Percentiles rank a stretch among this genome's conserved stretches.
These are phyloP conservation scores for Hololepta plana DNA, from an alignment of 2,888 invertebrate genomes.

Conservation along the genomic window DNA sequence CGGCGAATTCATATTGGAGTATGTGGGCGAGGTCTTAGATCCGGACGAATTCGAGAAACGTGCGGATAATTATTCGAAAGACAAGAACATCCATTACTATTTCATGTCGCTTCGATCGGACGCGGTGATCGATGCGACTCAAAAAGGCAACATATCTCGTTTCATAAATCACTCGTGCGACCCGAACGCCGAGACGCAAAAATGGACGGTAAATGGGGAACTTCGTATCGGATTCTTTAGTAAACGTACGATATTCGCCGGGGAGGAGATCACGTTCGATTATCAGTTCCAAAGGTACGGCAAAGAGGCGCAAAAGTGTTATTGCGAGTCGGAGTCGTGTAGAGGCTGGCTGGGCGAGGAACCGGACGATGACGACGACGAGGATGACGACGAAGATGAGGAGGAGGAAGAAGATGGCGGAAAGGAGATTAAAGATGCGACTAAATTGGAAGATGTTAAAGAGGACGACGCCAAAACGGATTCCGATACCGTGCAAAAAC, in stretches of 20 bases:
- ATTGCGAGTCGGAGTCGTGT: slow-evolving; percentile 76
- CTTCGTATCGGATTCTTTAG: slow-evolving; percentile 95
- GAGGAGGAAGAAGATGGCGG: slow-evolving; percentile 25
- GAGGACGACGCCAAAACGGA: slow-evolving; percentile 32
- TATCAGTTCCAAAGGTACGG: slow-evolving; percentile 97
- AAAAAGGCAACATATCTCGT: slow-evolving; percentile 87
- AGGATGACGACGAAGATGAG: slow-evolving; percentile 33
- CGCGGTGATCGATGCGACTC: slow-evolving; percentile 89
- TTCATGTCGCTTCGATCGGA: slow-evolving; percentile 94
- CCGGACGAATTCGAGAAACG: slow-evolving; percentile 77
- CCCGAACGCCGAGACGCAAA: slow-evolving; percentile 96
- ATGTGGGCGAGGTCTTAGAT: slow-evolving; percentile 93
- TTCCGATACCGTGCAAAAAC: slow-evolving; percentile 9
- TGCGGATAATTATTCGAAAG: slow-evolving; percentile 74
- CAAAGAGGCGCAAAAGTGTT: slow-evolving; percentile 91
- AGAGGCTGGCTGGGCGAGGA: slow-evolving; percentile 92
- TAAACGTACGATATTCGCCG: slow-evolving; percentile 56
- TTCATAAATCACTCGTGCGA: slow-evolving; percentile 99
- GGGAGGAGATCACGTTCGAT: slow-evolving; percentile 97
- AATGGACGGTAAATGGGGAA: slow-evolving; percentile 89
- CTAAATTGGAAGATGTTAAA: slow-evolving; percentile 21
- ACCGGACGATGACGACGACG: slow-evolving; percentile 51
- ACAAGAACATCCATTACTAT: slow-evolving; percentile 85
- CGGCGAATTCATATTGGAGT: slow-evolving; percentile 93
- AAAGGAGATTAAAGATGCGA: slow-evolving; percentile 10